These are phyloP conservation scores for Hipposideros larvatus DNA, from an alignment of 2,797 vertebrate genomes.

Conservation along the genomic window DNA sequence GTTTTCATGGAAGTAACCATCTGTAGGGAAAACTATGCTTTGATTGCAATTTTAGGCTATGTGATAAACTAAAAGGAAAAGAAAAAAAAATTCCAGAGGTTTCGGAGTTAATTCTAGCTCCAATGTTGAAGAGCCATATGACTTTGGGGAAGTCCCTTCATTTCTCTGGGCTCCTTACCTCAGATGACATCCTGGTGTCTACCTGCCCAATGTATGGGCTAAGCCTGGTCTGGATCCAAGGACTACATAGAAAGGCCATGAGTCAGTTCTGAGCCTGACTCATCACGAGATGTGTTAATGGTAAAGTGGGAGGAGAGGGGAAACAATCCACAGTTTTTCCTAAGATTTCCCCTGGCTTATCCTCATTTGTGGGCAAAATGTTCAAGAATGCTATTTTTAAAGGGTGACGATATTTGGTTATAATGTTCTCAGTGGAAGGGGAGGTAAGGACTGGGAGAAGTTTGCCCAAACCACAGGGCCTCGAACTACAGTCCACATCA, in stretches of 20 bases:
- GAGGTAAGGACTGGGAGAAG: constrained; percentile 55
- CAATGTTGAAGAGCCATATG: background rate
- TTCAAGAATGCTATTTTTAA: constrained; percentile 79
- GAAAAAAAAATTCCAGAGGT: background rate
- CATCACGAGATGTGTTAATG: constrained; percentile 23
- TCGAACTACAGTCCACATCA: constrained; percentile 41
- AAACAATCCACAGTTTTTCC: constrained; percentile 51
- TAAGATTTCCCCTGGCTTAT: constrained; percentile 59
- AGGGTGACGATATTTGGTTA: constrained; percentile 76
- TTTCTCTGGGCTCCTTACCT: background rate
- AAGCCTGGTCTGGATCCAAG: background rate
- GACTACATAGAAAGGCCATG: background rate
- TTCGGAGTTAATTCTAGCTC: background rate
- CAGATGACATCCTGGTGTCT: background rate
- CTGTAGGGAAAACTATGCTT: background rate
- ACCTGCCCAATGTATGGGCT: background rate
- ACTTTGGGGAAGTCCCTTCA: background rate
- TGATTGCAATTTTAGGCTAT: background rate
- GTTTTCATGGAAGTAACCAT: constrained; percentile 18
- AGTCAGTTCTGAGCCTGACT: constrained; percentile 52
- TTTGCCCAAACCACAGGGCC: constrained; percentile 78
- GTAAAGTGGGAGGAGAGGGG: background rate
- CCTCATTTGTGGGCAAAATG: constrained; percentile 64
- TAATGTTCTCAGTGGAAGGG: constrained; percentile 72
- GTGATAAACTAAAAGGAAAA: background rate